Evolutionary conservation across 2,888 invertebrate genomes (phyloP).

Genomic region (Thumatha senex): DNA sequence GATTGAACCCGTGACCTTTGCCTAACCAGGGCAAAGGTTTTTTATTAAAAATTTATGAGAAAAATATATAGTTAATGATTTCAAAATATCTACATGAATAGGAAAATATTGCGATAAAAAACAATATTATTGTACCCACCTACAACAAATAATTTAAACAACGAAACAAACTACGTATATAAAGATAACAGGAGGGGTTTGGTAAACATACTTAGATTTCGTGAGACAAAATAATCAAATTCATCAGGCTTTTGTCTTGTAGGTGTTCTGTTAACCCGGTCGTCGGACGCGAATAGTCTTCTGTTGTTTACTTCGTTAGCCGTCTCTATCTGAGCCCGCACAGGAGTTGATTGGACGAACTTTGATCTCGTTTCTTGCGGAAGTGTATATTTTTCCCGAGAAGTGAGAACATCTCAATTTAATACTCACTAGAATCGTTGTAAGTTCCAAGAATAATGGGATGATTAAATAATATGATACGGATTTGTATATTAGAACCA

Average conservation of each 20-base stretch:
- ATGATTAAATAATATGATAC: conserved; percentile 16
- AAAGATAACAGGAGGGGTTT: no score
- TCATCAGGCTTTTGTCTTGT: conserved; percentile 71
- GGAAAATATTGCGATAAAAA: no score
- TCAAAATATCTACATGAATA: no score
- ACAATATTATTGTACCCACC: no score
- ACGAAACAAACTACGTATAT: conserved; percentile 7
- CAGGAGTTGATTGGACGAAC: conserved; percentile 56
- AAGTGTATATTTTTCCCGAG: conserved; percentile 39
- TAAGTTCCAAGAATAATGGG: conserved; percentile 13
- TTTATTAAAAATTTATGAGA: no score
- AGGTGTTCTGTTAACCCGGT: conserved; percentile 54
- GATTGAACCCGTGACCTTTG: no score
- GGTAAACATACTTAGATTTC: conserved; percentile 58
- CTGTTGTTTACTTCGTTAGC: conserved; percentile 81
- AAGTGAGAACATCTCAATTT: conserved; percentile 14
- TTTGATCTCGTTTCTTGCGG: conserved; percentile 45
- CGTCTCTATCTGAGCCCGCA: conserved; percentile 59
- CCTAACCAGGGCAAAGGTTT: no score
- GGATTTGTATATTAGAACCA: conserved; percentile 25
- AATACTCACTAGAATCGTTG: conserved; percentile 15
- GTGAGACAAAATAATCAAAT: conserved; percentile 68
- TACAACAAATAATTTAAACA: no score
- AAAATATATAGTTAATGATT: no score
- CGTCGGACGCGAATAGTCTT: conserved; percentile 65